Conservation (phyloP, 2,113 vertebrate genomes). For the Lagopus leucura region DNA sequence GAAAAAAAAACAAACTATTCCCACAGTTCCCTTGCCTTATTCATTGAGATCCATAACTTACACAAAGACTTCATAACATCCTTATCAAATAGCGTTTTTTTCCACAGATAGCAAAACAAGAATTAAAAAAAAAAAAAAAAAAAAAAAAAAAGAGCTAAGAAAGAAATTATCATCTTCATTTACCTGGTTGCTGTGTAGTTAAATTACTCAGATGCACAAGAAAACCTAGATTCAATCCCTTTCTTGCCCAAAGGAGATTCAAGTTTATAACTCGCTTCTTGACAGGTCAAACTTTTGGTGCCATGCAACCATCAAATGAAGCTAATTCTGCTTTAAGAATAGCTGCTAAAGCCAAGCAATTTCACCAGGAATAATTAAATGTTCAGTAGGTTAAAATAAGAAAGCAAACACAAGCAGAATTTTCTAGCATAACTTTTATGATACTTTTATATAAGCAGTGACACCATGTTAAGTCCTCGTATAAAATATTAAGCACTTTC, state of each 20-base stretch:
- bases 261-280: neutral
- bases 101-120: neutral
- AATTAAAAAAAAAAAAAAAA: no score
- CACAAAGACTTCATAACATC: neutral
- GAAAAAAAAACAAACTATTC: no score
- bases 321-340: neutral
- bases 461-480: neutral
- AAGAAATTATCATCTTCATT: neutral
- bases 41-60: accelerated
- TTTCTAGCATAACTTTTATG: neutral
- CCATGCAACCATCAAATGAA: neutral
- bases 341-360: neutral
- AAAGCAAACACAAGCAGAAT: neutral
- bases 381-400: neutral
- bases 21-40: neutral
- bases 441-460: neutral
- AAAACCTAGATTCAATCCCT: neutral
- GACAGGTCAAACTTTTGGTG: neutral
- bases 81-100: neutral
- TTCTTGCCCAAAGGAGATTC: neutral
- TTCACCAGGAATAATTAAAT: neutral
- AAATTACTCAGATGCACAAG: neutral
- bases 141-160: neutral
- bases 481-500: neutral
- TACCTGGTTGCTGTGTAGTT: neutral